Evolutionary conservation across 2,113 vertebrate genomes (phyloP), one percentile per base, ranked within the genome.

Genomic region (Panthera uncia): DNA sequence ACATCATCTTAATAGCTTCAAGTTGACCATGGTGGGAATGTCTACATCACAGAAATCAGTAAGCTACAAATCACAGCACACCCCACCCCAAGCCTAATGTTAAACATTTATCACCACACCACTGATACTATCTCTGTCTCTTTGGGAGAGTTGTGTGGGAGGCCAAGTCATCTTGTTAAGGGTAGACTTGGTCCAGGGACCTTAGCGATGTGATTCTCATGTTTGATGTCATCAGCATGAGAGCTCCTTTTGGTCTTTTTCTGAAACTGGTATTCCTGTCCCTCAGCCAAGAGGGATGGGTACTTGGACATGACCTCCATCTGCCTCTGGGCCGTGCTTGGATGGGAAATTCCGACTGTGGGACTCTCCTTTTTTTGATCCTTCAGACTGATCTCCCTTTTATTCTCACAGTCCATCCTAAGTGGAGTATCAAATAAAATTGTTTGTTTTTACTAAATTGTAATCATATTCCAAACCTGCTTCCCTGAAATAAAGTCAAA

Each of bases 381-480:
- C 31, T 55, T 68, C 21, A 84, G n/a, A 84, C 65, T 57, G 68
- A 83, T 89, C 45, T 50, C 48, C 21, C 48, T 89, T 93, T 82
- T 96, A 88, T 93, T 83, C 50, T 89, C 71, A 73, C 13, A 76
- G 57, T 89, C 57, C 45, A 68, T 89, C 5, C 31, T 76, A 57
- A 93, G 21, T 96, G 66, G 55, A 88, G 45, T 79, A 73, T 76
- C 65, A 96, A 96, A 88, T 89, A 31, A 45, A 92, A 69, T 79
- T 87, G 25, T 86, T 85, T 74, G 55, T 83, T 85, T 95, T 87
- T 92, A 65, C 31, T 73, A 61, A 94, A 23, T 90, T 91, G 21
- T 94, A 23, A 48, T 55, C 31, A 18, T 89, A 65, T 41, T 68
- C 66, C 38, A 93, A 45, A 80, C 52, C 79, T 85, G 69, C 36